phyloP scores from a whole-genome alignment of 2,888 invertebrate species.

The Perithous albicinctus region DNA sequence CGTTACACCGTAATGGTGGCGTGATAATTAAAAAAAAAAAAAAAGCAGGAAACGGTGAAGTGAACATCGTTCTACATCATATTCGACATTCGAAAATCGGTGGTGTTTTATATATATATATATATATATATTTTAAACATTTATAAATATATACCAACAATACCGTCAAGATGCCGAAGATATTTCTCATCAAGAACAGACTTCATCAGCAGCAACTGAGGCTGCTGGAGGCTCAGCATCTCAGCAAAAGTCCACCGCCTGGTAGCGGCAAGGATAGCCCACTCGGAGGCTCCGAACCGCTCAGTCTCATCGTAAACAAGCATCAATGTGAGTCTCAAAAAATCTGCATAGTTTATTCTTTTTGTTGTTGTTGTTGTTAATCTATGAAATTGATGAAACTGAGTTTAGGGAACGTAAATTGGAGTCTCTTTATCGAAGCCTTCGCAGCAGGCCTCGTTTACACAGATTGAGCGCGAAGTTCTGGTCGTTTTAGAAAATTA shows the following conservation, averaged over 20 bases:
- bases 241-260: conserved; percentile 83
- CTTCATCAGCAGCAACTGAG: conserved; percentile 96
- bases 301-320: conserved; percentile 86
- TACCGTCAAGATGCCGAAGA: conserved; percentile 92
- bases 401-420: not conserved
- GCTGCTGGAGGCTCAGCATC: conserved; percentile 93
- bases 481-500: conserved; percentile 48
- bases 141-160: conserved; percentile 20
- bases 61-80: conserved; percentile 53
- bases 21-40: not conserved
- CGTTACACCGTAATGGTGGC: conserved; percentile 30
- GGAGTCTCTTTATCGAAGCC: not conserved
- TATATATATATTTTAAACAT: too few species aligned
- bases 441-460: not conserved
- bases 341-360: not conserved
- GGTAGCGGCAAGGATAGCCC: conserved; percentile 83
- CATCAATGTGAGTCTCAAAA: conserved; percentile 82
- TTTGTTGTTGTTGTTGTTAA: not conserved
- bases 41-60: conserved; percentile 62
- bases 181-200: conserved; percentile 95
- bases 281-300: conserved; percentile 83
- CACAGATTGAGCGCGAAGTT: conserved; percentile 17
- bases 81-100: conserved; percentile 7
- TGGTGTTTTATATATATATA: conserved; percentile 32
- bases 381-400: too few species aligned